A percentile compares a stretch with the other conserved stretches of the same genome.
Conservation (phyloP, 1,140 invertebrate species). For the Cheumatopsyche charites region DNA sequence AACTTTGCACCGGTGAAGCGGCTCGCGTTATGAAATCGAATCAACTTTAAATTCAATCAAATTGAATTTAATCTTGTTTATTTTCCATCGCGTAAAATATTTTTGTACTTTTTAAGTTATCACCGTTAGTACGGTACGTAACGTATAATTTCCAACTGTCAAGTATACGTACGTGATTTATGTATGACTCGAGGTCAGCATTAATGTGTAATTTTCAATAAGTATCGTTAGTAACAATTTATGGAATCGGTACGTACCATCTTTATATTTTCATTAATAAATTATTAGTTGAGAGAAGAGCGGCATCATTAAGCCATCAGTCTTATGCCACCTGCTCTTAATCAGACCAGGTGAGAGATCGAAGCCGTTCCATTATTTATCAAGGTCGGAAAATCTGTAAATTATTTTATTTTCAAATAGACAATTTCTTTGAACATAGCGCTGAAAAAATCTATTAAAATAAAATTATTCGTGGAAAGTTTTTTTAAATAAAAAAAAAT, state of each 20-base stretch:
- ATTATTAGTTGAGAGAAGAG: neutral
- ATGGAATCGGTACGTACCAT: no score
- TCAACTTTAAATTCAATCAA: no score
- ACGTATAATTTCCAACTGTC: slow-evolving; percentile 21
- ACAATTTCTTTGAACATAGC: no score
- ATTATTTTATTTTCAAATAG: no score
- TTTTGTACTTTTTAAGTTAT: neutral
- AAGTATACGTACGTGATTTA: neutral
- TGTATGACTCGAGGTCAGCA: neutral
- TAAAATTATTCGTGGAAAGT: no score
- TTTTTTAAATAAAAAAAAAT: no score
- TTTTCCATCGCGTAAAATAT: neutral
- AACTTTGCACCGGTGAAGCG: no score
- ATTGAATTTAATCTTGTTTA: no score
- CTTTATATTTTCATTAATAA: no score
- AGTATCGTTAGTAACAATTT: no score
- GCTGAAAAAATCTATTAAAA: no score
- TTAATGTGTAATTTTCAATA: slow-evolving; percentile 3
- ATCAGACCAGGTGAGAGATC: slow-evolving; percentile 11
- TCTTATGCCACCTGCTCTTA: neutral
- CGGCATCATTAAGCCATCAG: neutral
- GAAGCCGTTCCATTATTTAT: neutral
- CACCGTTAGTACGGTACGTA: neutral
- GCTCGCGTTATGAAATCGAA: no score
- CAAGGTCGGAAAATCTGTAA: slow-evolving; percentile 2